These are phyloP conservation scores for Busseola fusca DNA, from an alignment of 2,888 invertebrate genomes.

Conservation along the genomic window DNA sequence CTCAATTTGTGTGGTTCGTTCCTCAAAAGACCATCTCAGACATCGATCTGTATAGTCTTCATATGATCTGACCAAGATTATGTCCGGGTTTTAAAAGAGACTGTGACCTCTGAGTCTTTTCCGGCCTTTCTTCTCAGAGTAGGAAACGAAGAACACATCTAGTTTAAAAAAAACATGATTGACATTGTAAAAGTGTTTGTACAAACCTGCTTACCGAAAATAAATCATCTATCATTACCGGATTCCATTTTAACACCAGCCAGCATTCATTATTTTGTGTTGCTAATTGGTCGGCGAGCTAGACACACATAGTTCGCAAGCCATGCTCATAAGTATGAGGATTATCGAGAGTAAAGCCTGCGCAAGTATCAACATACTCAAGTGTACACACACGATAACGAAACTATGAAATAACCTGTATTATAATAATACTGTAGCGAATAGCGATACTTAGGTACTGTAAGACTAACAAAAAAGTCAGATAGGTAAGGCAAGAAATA, in stretches of 20 bases:
- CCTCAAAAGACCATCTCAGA: too few relatives aligned
- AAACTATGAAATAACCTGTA: constrained; percentile 39
- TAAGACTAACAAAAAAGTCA: constrained; percentile 3
- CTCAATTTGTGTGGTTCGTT: too few relatives aligned
- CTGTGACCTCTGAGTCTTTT: too few relatives aligned
- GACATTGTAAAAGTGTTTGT: too few relatives aligned
- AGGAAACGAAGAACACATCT: too few relatives aligned
- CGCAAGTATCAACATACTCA: constrained; percentile 25
- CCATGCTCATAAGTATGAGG: constrained; percentile 13
- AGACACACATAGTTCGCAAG: constrained; percentile 20
- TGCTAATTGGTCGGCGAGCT: constrained; percentile 20
- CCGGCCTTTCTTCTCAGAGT: too few relatives aligned
- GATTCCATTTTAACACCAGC: neutral
- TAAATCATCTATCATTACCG: neutral
- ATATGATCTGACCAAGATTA: too few relatives aligned
- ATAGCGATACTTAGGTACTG: neutral
- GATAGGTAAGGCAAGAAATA: neutral
- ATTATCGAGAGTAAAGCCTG: constrained; percentile 48
- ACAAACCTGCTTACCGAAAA: too few relatives aligned
- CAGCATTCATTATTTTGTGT: constrained; percentile 4
- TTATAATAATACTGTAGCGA: constrained; percentile 3
- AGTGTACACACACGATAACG: constrained; percentile 36
- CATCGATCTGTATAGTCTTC: too few relatives aligned
- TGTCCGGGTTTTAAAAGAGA: too few relatives aligned
- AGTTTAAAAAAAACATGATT: too few relatives aligned